Conservation (phyloP, 1,140 invertebrate species). For the Cydia strobilella region DNA sequence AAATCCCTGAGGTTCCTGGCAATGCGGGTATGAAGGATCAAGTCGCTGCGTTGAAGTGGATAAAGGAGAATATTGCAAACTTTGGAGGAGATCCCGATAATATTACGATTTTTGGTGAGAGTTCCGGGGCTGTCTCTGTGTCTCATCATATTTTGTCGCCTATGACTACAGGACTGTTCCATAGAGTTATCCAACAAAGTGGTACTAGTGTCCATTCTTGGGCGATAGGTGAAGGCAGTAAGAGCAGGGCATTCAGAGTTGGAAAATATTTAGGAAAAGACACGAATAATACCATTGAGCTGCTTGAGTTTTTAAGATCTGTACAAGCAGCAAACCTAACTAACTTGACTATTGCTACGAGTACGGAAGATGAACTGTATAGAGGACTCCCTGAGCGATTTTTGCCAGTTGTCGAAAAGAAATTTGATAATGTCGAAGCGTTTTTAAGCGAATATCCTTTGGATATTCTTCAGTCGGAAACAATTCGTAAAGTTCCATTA, state of each 20-base stretch:
- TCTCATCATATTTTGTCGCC: slow-evolving; percentile 86
- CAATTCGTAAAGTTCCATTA: slow-evolving; percentile 80
- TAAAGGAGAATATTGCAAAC: slow-evolving; percentile 71
- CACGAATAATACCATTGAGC: slow-evolving; percentile 62
- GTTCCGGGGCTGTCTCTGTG: slow-evolving; percentile 84
- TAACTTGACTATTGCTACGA: slow-evolving; percentile 52
- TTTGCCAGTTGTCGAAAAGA: slow-evolving; percentile 72
- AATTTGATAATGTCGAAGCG: slow-evolving; percentile 56
- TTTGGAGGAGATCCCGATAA: slow-evolving; percentile 88
- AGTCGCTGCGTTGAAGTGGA: slow-evolving; percentile 73
- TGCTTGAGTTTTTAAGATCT: slow-evolving; percentile 74
- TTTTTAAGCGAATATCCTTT: slow-evolving; percentile 69
- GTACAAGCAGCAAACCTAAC: slow-evolving; percentile 66
- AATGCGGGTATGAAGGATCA: slow-evolving; percentile 86
- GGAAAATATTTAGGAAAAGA: slow-evolving; percentile 72
- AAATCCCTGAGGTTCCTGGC: slow-evolving; percentile 82
- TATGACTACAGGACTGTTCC: slow-evolving; percentile 82
- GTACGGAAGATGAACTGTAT: slow-evolving; percentile 56
- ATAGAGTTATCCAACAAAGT: slow-evolving; percentile 81
- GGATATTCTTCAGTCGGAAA: slow-evolving; percentile 60
- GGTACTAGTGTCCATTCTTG: slow-evolving; percentile 83
- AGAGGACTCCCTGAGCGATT: slow-evolving; percentile 73
- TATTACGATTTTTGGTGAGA: slow-evolving; percentile 88
- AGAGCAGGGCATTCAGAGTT: slow-evolving; percentile 63
- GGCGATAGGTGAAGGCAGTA: slow-evolving; percentile 59